phyloP scores from a whole-genome alignment of 1,140 invertebrate species.

The Bemisia tabaci region DNA sequence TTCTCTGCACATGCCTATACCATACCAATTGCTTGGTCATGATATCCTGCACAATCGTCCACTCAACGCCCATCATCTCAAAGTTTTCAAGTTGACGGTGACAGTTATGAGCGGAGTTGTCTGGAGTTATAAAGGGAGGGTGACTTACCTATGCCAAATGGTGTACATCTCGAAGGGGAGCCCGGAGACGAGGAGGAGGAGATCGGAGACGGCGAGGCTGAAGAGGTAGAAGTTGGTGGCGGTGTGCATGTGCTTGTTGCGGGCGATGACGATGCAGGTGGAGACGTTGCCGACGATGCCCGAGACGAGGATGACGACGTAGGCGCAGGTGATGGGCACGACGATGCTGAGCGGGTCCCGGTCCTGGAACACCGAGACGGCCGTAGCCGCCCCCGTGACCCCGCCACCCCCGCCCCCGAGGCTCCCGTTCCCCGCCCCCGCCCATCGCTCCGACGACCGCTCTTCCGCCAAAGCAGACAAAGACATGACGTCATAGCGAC shows the following conservation, averaged over 20 bases:
- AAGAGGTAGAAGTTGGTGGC: conserved; percentile 78
- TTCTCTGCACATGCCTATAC: no score
- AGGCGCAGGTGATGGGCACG: conserved; percentile 51
- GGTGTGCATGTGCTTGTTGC: conserved; percentile 69
- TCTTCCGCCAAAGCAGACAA: neutral
- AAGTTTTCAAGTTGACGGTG: no score
- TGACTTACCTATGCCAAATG: conserved; percentile 58
- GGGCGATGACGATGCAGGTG: conserved; percentile 70
- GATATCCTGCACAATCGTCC: no score
- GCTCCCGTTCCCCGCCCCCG: neutral
- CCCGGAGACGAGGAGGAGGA: conserved; percentile 59
- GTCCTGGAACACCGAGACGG: conserved; percentile 35
- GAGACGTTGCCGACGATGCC: conserved; percentile 74
- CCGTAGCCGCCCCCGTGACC: conserved; percentile 30
- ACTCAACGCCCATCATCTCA: no score
- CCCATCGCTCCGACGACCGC: neutral
- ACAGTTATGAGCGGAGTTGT: no score
- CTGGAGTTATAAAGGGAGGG: conserved; percentile 38
- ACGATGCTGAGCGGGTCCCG: conserved; percentile 39
- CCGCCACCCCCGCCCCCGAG: conserved; percentile 37
- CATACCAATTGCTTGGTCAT: no score
- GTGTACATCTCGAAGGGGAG: conserved; percentile 63
- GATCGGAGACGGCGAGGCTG: conserved; percentile 73
- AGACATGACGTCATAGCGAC: neutral
- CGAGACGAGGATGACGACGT: conserved; percentile 57